Evolutionary conservation across 2,113 vertebrate genomes (phyloP), one percentile per base, ranked within the genome.

Genomic region (Scomber colias): DNA sequence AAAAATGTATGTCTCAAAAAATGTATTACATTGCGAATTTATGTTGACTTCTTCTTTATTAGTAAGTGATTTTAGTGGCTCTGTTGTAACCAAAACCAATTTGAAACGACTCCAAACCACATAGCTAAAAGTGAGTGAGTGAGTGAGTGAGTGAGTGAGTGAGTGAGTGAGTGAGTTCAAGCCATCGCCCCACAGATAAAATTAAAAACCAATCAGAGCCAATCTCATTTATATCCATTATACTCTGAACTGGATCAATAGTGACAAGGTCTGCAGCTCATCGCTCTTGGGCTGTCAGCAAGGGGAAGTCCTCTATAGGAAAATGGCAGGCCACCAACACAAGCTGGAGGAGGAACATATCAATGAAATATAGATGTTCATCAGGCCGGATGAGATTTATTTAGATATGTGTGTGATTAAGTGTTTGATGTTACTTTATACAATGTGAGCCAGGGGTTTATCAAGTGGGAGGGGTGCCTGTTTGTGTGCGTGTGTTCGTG

Each of bases 191-290:
- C 54, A 40, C 50, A 75, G 49, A 83, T 91, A 77, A 77, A 85
- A 86, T 89, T 91, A 74, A 91, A 81, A 87, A 84, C 78, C 81
- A 83, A 86, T 90, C 82, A 75, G 84, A 73, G 65, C 67, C 15
- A 60, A 79, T 86, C 78, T 83, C 87, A 86, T 90, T 86, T 76
- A 84, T 87, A 92, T 88, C 90, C 76, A 87, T 90, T 90, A 87
- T 72, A 35, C 63, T 67, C 69, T 68, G 54, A 82, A 71, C 11
- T 27, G 82, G 86, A 90, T 93, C 92, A 66, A 91, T 92, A 85
- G 64, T 75, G 79, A 79, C 87, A 84, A 87, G 87, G 84, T 84
- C 77, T 87, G 86, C 70, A 77, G 76, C 70, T 87, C 89, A 91
- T 93, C 81, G 70, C 81, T 93, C 90, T 85, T 45, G 51, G 54